These are phyloP conservation scores for Chrysogorgia sp. DNA, from an alignment of 92 coral and sea anemone genomes.

Conservation along the genomic window DNA sequence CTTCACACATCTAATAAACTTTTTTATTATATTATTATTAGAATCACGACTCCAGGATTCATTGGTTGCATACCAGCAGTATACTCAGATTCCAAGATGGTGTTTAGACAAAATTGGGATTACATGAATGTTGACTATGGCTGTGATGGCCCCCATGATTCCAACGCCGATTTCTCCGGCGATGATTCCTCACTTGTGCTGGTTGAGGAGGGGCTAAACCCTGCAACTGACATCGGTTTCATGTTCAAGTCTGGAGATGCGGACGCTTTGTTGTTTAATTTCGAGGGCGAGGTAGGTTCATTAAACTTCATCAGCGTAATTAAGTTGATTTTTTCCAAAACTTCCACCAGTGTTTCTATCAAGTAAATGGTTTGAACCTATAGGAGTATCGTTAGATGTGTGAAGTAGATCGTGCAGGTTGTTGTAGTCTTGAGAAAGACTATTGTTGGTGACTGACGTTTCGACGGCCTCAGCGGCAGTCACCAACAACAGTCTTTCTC, in stretches of 20 bases:
- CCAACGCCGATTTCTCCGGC: not conserved
- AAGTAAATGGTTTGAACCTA: too few relatives aligned
- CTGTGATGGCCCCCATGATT: not conserved
- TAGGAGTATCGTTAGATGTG: too few relatives aligned
- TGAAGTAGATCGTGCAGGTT: too few relatives aligned
- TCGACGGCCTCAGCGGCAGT: too few relatives aligned
- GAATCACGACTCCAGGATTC: conserved; percentile 12
- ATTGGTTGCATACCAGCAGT: conserved; percentile 6
- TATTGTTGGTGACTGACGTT: too few relatives aligned
- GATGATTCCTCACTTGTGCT: not conserved
- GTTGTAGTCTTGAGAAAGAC: too few relatives aligned
- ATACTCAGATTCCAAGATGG: not conserved
- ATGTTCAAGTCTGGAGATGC: not conserved
- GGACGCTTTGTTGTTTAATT: not conserved
- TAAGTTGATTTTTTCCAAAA: too few relatives aligned
- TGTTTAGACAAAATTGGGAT: not conserved
- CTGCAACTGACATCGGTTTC: conserved; percentile 9
- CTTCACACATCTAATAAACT: too few relatives aligned
- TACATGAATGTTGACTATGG: not conserved
- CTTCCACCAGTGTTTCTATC: too few relatives aligned
- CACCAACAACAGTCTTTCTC: too few relatives aligned
- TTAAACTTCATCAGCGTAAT: not conserved
- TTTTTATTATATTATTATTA: not conserved
- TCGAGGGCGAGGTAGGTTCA: conserved; percentile 13
- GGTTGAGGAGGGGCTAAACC: not conserved